Evolutionary conservation across 2,797 vertebrate species (phyloP).

Genomic region (Crax fasciolata): DNA sequence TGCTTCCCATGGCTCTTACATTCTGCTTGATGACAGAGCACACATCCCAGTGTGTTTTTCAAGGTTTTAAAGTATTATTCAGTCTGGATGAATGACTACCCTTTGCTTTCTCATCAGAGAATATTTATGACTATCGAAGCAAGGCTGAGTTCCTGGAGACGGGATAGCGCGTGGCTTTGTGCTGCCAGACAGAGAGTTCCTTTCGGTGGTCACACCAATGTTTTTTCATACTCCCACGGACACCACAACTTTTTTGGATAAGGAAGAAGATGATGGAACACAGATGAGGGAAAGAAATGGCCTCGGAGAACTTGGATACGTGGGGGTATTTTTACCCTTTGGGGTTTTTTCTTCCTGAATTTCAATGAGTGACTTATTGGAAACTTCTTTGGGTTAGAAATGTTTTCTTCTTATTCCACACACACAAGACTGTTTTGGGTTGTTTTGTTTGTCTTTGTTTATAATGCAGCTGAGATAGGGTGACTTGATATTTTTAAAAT

Average conservation of each 20-base stretch:
- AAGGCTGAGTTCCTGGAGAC: conserved; percentile 65
- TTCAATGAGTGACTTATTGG: conserved; percentile 80
- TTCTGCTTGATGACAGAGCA: background rate
- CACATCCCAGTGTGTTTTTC: background rate
- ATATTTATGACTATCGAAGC: conserved; percentile 48
- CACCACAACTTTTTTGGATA: conserved; percentile 77
- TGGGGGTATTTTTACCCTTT: conserved; percentile 77
- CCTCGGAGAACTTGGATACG: conserved; percentile 64
- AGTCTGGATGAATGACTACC: conserved; percentile 26
- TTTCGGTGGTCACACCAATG: conserved; percentile 74
- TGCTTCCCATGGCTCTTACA: background rate
- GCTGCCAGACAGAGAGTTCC: conserved; percentile 74
- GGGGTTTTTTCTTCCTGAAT: conserved; percentile 79
- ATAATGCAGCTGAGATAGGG: conserved; percentile 67
- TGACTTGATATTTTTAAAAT: conserved; percentile 78
- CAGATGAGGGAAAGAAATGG: conserved; percentile 73
- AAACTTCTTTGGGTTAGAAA: conserved; percentile 73
- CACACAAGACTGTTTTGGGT: conserved; percentile 56
- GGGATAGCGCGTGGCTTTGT: conserved; percentile 65
- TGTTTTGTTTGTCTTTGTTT: conserved; percentile 76
- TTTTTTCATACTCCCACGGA: conserved; percentile 78
- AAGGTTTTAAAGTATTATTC: conserved; percentile 29
- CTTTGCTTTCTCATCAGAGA: conserved; percentile 62
- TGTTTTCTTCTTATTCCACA: conserved; percentile 64
- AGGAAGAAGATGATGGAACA: conserved; percentile 74